phyloP scores from a whole-genome alignment of 2,113 vertebrate genomes.

The Neogobius melanostomus region DNA sequence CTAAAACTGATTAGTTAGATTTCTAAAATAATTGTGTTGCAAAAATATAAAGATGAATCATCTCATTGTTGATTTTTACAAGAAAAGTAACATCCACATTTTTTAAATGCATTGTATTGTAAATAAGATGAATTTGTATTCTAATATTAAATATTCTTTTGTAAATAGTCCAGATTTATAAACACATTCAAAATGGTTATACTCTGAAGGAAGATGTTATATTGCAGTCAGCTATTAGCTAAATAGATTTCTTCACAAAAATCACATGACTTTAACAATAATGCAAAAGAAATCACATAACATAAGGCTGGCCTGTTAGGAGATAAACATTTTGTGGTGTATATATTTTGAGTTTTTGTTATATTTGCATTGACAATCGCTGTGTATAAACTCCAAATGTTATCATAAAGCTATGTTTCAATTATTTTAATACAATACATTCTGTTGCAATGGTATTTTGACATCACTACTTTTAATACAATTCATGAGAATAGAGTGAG shows the following conservation, averaged over 20 bases:
- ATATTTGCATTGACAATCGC: conserved; percentile 59
- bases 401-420: conserved; percentile 44
- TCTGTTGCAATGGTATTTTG: conserved; percentile 3
- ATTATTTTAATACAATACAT: conserved; percentile 40
- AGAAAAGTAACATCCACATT: conserved; percentile 44
- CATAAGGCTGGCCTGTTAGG: conserved; percentile 40
- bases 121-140: conserved; percentile 82
- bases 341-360: conserved; percentile 33
- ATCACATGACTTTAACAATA: conserved; percentile 61
- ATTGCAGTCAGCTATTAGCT: conserved; percentile 45
- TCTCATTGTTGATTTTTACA: conserved; percentile 41
- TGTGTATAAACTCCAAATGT: conserved; percentile 59
- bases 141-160: conserved; percentile 75
- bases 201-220: conserved; percentile 62
- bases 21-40: conserved; percentile 18
- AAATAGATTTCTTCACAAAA: conserved; percentile 49
- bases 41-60: conserved; percentile 17
- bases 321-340: conserved; percentile 40
- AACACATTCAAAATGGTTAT: conserved; percentile 56
- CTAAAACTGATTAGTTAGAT: conserved; percentile 79
- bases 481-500: conserved; percentile 39
- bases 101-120: conserved; percentile 74
- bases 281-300: conserved; percentile 54
- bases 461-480: conserved; percentile 30
- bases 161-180: conserved; percentile 80